Evolutionary conservation across 2,113 vertebrate species (phyloP), one percentile per base, ranked within the genome.

Genomic region (Bujurquina vittata): DNA sequence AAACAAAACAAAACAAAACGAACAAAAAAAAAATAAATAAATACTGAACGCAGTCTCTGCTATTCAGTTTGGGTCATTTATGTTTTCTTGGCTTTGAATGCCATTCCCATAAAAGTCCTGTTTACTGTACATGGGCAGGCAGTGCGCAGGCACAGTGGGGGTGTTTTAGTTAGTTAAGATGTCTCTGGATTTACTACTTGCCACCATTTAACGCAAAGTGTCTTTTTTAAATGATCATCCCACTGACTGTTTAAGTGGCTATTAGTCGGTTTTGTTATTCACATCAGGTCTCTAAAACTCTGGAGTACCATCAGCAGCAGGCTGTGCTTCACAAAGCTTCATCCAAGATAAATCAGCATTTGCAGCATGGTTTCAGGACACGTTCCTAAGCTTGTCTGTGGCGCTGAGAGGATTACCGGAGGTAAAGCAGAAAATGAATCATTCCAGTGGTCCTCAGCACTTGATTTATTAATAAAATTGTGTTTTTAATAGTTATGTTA

Each of bases 261-360:
- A 33, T 84, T 33, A 17, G 22, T 75, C 26, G 49, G 23, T 23
- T 62, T 80, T 76, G 40, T 59, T 65, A 78, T 79, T 75, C 49
- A 75, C 37, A 60, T 33, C 31, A 79, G 56, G 69, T 72, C 54
- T 55, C 5, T 56, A 22, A 61, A 77, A 54, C 31, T 54, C 37
- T 20, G 7, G n/a, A 31, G 9, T 55, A 79, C 23, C 49, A 82
- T 35, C 55, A 55, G 54, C 46, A 37, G 60, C 20, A 69, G 23
- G 40, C 31, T 54, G 62, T 58, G 46, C 46, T 72, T 72, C 67
- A 72, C 46, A 54, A 72, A 33, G 26, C 46, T 63, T 57, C 14
- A 52, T 74, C 58, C 10, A 29, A 74, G 61, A 62, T 58, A 67
- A 67, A 86, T 63, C 26, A 60, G 37, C 17, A 46, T 81, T 76